phyloP scores from a whole-genome alignment of 1,140 invertebrate species.

The Mycetomoellerius zeteki region DNA sequence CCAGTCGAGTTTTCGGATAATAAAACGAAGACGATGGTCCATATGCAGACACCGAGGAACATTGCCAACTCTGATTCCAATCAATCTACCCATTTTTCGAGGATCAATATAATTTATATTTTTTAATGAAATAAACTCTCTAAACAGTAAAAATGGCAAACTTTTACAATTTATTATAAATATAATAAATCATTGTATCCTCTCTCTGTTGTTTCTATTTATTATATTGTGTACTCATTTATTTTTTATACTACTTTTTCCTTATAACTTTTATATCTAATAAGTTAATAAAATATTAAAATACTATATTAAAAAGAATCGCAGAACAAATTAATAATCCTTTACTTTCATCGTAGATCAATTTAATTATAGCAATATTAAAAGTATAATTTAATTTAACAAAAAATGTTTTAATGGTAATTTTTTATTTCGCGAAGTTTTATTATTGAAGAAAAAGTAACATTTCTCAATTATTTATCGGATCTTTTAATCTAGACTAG shows the following conservation, averaged over 20 bases:
- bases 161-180: not conserved
- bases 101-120: not conserved
- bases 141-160: not conserved
- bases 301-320: not conserved
- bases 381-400: not conserved
- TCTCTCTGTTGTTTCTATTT: not conserved
- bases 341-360: not conserved
- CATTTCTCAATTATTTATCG: not conserved
- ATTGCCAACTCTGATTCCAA: not conserved
- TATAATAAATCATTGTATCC: not conserved
- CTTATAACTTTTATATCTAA: not conserved
- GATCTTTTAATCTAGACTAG: not conserved
- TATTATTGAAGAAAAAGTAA: not conserved
- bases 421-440: not conserved
- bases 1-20: not conserved
- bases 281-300: not conserved
- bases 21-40: slow-evolving; percentile 32
- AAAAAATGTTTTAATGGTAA: not conserved
- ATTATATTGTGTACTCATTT: not conserved
- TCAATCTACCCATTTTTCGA: slow-evolving; percentile 6
- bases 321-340: not conserved
- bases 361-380: not conserved
- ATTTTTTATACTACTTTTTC: not conserved
- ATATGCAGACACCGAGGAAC: not conserved
- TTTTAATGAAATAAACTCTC: not conserved